A percentile compares a stretch with the other conserved stretches of the same genome.
phyloP scores from a whole-genome alignment of 2,888 invertebrate genomes.

The Lepidochitona cinerea region DNA sequence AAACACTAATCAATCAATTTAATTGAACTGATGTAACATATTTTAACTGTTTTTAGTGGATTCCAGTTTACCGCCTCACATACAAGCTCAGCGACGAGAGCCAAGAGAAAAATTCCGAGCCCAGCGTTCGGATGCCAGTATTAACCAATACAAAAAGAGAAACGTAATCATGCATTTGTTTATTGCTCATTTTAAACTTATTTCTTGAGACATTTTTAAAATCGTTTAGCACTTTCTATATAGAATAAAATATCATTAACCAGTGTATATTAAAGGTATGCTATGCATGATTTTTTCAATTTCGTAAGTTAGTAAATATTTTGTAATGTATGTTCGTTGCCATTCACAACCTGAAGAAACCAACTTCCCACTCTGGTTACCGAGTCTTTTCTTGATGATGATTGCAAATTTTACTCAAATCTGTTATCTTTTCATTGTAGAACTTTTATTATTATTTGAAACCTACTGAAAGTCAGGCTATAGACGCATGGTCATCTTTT shows the following conservation, averaged over 20 bases:
- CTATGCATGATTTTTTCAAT: no score
- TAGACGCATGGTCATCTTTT: constrained; percentile 57
- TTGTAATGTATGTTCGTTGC: neutral
- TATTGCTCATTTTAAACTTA: neutral
- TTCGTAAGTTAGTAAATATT: no score
- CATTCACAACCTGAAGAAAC: no score
- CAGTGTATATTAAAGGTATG: no score
- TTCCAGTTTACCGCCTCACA: constrained; percentile 42
- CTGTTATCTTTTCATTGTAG: constrained; percentile 22
- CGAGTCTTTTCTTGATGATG: no score
- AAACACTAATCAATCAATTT: neutral
- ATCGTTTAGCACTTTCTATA: no score
- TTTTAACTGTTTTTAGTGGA: constrained; percentile 56
- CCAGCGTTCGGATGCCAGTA: constrained; percentile 37
- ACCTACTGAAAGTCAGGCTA: constrained; percentile 52
- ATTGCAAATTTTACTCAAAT: no score
- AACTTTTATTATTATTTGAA: constrained; percentile 33
- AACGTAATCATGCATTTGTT: constrained; percentile 41
- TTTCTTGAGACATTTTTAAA: no score
- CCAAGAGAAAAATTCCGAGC: constrained; percentile 46
- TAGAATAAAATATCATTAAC: no score
- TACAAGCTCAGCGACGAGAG: constrained; percentile 36
- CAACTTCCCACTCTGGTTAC: no score
- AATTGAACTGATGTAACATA: no score
- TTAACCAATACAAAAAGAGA: constrained; percentile 48